Conservation (phyloP, 2,888 invertebrate species). For the Parnassius orleans region DNA sequence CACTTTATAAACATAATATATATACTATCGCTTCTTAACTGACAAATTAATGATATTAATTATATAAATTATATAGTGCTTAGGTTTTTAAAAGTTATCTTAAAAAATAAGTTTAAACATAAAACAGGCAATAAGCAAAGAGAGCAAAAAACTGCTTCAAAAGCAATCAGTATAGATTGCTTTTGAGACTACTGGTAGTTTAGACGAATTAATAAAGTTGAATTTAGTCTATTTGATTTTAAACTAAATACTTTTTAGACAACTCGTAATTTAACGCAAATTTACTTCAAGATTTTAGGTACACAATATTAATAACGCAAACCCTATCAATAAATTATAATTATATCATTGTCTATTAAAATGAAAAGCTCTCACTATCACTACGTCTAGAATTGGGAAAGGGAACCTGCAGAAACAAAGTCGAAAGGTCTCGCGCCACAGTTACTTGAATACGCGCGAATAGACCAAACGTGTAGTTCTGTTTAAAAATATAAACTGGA, state of each 20-base stretch:
- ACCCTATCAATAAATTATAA: constrained; percentile 7
- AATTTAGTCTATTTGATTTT: not conserved
- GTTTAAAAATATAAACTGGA: constrained; percentile 5
- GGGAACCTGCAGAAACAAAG: constrained; percentile 22
- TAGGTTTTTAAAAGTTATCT: no score
- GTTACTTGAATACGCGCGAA: constrained; percentile 23
- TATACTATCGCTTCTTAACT: no score
- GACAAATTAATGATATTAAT: no score
- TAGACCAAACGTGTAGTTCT: constrained; percentile 12
- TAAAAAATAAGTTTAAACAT: no score
- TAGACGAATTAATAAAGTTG: not conserved
- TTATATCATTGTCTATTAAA: constrained; percentile 15
- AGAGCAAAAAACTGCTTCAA: no score
- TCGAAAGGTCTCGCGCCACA: constrained; percentile 19
- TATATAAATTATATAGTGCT: no score
- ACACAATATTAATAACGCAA: constrained; percentile 12
- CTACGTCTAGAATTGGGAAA: constrained; percentile 20
- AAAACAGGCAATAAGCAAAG: no score
- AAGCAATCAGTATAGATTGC: no score
- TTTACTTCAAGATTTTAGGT: not conserved
- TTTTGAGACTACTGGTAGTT: no score
- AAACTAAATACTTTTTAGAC: no score
- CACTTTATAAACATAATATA: no score
- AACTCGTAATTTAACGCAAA: no score
- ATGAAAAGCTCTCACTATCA: constrained; percentile 24